These are phyloP conservation scores for Eleutherodactylus coqui DNA, from an alignment of 2,797 vertebrate species.

Conservation along the genomic window DNA sequence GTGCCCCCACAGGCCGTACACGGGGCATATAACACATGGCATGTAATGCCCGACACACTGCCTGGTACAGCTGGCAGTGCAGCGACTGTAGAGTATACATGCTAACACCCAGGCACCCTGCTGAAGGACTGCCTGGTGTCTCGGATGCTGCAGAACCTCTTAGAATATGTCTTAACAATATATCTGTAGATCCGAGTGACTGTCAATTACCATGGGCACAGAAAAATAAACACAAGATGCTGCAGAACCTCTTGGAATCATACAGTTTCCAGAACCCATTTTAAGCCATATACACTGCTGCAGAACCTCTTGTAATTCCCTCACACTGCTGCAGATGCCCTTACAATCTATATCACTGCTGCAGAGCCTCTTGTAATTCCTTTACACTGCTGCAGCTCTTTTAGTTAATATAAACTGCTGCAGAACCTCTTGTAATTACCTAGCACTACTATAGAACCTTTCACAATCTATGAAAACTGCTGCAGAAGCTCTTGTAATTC, in stretches of 20 bases:
- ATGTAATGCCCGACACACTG: too few relatives aligned
- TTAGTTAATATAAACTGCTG: not conserved
- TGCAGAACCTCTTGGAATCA: slow-evolving; percentile 10
- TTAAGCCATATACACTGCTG: not conserved
- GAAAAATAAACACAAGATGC: too few relatives aligned
- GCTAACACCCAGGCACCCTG: too few relatives aligned
- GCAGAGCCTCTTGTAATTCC: not conserved
- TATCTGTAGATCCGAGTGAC: too few relatives aligned
- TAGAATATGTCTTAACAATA: too few relatives aligned
- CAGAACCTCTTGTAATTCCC: not conserved
- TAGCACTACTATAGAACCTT: not conserved
- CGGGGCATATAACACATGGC: too few relatives aligned
- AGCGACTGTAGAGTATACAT: too few relatives aligned
- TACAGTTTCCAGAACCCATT: not conserved
- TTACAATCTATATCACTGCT: not conserved
- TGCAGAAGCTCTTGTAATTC: not conserved
- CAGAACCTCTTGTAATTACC: not conserved
- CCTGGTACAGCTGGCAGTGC: too few relatives aligned
- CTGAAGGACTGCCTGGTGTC: too few relatives aligned
- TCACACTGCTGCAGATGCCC: not conserved
- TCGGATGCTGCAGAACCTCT: not conserved
- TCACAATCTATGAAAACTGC: not conserved
- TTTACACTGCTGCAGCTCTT: not conserved
- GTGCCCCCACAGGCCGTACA: too few relatives aligned
- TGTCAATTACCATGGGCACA: too few relatives aligned